phyloP scores from a whole-genome alignment of 1,140 invertebrate genomes.

The Thaumatotibia leucotreta region DNA sequence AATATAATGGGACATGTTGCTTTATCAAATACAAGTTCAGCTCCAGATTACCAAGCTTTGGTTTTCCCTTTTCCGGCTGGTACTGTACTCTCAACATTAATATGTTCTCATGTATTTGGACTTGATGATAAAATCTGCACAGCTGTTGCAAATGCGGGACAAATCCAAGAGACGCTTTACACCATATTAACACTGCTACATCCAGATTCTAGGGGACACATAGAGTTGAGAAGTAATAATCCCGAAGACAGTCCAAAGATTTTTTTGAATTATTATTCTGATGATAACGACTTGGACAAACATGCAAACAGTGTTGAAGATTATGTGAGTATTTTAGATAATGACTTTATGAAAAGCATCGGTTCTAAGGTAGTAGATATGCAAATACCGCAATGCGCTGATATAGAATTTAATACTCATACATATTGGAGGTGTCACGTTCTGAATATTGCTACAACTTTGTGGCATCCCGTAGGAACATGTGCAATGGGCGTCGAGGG shows the following conservation, averaged over 20 bases:
- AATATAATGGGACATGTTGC: neutral
- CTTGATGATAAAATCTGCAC: neutral
- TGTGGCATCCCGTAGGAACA: conserved; percentile 89
- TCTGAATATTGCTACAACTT: conserved; percentile 82
- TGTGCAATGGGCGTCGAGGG: conserved; percentile 87
- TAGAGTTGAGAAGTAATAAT: neutral
- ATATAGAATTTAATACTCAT: conserved; percentile 79
- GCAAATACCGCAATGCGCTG: conserved; percentile 83
- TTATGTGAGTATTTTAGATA: neutral
- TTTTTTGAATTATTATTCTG: neutral
- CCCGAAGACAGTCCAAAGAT: neutral
- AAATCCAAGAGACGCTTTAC: neutral
- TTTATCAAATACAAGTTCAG: neutral
- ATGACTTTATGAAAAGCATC: conserved; percentile 75
- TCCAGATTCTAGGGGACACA: neutral
- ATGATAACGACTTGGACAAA: neutral
- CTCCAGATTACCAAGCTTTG: neutral
- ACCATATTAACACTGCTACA: neutral
- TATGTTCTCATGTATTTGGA: neutral
- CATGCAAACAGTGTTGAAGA: neutral
- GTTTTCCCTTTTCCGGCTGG: neutral
- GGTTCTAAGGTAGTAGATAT: conserved; percentile 81
- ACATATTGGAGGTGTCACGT: conserved; percentile 85
- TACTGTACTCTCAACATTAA: neutral
- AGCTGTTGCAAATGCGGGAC: neutral